Conservation (phyloP, 2,888 invertebrate species). For the Ennomos fuscantarius region DNA sequence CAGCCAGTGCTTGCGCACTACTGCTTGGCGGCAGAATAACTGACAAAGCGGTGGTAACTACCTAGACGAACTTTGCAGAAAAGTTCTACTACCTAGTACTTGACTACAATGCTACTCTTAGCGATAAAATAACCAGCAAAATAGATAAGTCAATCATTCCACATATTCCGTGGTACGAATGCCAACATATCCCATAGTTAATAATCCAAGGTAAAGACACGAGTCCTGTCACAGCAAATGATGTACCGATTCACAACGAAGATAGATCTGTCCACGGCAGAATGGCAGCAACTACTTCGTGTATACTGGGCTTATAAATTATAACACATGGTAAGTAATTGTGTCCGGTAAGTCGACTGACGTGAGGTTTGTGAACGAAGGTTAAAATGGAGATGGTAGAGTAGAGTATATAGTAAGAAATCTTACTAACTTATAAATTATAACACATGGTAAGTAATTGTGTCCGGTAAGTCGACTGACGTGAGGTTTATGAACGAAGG, state of each 20-base stretch:
- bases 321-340: conserved; percentile 25
- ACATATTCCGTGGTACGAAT: conserved; percentile 16
- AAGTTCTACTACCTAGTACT: too few relatives aligned
- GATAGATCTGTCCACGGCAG: conserved; percentile 51
- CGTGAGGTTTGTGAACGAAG: neutral
- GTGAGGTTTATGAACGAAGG: neutral
- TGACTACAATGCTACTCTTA: neutral
- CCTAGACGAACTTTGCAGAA: too few relatives aligned
- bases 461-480: neutral
- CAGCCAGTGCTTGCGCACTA: too few relatives aligned
- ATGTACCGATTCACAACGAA: conserved; percentile 54
- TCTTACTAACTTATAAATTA: conserved; percentile 30
- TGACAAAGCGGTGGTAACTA: too few relatives aligned
- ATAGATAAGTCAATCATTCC: conserved; percentile 23
- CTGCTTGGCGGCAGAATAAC: too few relatives aligned
- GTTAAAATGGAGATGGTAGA: too few relatives aligned
- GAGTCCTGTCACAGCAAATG: conserved; percentile 55
- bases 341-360: neutral
- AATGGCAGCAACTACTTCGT: conserved; percentile 30
- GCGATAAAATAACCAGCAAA: neutral
- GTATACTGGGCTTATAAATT: conserved; percentile 33
- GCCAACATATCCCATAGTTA: conserved; percentile 30
- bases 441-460: conserved; percentile 27
- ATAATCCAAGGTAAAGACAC: conserved; percentile 47
- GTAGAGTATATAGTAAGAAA: too few relatives aligned